Evolutionary conservation across 2,888 invertebrate genomes (phyloP), one percentile per base, ranked within the genome.

Genomic region (Alcis repandata): DNA sequence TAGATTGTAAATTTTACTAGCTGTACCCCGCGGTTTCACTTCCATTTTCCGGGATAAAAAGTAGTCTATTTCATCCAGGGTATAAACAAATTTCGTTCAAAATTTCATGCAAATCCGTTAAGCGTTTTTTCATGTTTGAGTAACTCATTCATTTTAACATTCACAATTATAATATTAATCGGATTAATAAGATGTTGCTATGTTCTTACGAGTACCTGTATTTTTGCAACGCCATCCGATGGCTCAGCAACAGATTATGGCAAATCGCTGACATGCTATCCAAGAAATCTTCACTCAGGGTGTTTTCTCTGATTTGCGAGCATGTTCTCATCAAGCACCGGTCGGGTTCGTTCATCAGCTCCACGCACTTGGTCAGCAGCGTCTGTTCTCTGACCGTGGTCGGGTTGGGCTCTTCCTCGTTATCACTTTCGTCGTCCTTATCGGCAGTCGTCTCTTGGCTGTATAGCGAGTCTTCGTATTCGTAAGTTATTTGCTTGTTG

Each of bases 221-320:
- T 82, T 97, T 97, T 83, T 97, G 97, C 73, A 98, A 94, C 0
- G 98, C 96, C 84, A 96, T 94, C 83, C 96, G 96, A 82, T 97
- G 96, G 75, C 97, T 96, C 72, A 97, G 94, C 82, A 98, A 91
- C 54, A 98, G 91, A 87, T 97, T 96, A 88, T 98, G 97, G 80
- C 98, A 98, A 58, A 98, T 94, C 82, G 95, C 95, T 69, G 97
- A 97, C 67, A 97, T 90, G 11, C 95, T 94, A 74, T 96, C 95
- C 49, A 97, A 87, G 20, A 96, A 94, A 8, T 94, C 91, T 85
- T 91, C 88, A 85, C 83, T 85, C 78, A 94, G 80, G 77, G 94
- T 82, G 74, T 78, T 77, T 72, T 95, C 74, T 90, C 95, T 75
- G 90, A 95, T 77, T 88, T 91, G 75, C 83, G 94, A 78, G 69